phyloP scores from a whole-genome alignment of 2,888 invertebrate genomes.

The Poecilobothrus nobilitatus region DNA sequence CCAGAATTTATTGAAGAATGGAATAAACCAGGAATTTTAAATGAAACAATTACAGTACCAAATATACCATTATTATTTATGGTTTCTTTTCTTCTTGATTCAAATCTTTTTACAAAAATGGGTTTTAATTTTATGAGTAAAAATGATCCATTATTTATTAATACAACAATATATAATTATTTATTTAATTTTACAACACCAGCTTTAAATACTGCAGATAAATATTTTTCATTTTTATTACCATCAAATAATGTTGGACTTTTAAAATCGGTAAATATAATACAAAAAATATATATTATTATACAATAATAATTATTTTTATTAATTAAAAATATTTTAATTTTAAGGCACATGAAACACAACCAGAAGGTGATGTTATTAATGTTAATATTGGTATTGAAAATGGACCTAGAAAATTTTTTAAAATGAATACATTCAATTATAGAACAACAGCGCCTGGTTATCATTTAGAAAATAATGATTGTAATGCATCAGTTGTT shows the following conservation, averaged over 20 bases:
- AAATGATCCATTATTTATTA: constrained; percentile 47
- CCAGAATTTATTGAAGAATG: constrained; percentile 51
- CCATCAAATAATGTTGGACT: constrained; percentile 59
- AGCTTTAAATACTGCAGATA: constrained; percentile 49
- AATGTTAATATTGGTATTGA: constrained; percentile 55
- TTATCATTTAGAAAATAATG: constrained; percentile 42
- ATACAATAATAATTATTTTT: constrained; percentile 3
- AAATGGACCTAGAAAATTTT: constrained; percentile 52
- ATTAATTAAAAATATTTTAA: not conserved
- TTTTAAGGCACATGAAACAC: constrained; percentile 4
- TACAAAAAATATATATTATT: not conserved
- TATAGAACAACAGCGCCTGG: constrained; percentile 51
- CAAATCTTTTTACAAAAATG: constrained; percentile 36
- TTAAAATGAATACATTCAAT: constrained; percentile 52
- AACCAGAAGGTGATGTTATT: constrained; percentile 45
- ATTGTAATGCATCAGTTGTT: constrained; percentile 51
- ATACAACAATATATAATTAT: constrained; percentile 52
- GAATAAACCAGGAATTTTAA: constrained; percentile 49
- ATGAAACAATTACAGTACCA: constrained; percentile 46
- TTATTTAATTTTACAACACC: constrained; percentile 60
- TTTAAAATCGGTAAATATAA: constrained; percentile 49
- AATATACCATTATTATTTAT: constrained; percentile 46
- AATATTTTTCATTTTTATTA: constrained; percentile 50
- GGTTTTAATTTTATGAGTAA: constrained; percentile 49
- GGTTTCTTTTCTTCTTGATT: constrained; percentile 50